Percentiles rank a stretch among this genome's conserved stretches.
phyloP scores from a whole-genome alignment of 2,888 invertebrate genomes.

The Cheilosia soror region DNA sequence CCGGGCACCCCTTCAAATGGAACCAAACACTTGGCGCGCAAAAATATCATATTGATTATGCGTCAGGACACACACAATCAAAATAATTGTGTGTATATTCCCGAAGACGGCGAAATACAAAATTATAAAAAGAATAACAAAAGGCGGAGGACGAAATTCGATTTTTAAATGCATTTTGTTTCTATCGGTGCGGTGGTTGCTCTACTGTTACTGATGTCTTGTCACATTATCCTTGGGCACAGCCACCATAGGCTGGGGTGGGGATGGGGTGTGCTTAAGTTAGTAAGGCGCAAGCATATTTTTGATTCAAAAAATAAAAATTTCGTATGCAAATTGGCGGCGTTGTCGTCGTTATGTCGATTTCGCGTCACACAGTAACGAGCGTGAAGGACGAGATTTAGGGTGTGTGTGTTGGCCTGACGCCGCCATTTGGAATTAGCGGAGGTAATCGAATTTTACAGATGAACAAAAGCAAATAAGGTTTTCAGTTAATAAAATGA shows the following conservation, averaged over 20 bases:
- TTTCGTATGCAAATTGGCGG: constrained; percentile 74
- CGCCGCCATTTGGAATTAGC: constrained; percentile 70
- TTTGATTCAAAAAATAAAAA: constrained; percentile 61
- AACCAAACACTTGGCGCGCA: constrained; percentile 55
- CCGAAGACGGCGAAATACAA: constrained; percentile 26
- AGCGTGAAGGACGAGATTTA: constrained; percentile 13
- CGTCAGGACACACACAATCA: constrained; percentile 60
- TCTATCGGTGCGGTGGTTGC: constrained; percentile 34
- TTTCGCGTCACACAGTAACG: constrained; percentile 58
- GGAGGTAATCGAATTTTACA: constrained; percentile 75
- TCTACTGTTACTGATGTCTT: constrained; percentile 60
- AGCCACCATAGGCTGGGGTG: not conserved
- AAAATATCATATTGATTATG: constrained; percentile 68
- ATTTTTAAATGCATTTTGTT: constrained; percentile 61
- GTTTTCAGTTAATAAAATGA: constrained; percentile 83
- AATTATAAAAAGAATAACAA: constrained; percentile 21
- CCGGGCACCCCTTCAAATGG: constrained; percentile 22
- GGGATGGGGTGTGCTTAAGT: not conserved
- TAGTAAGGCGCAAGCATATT: constrained; percentile 19
- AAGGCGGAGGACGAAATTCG: constrained; percentile 32
- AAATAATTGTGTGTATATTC: constrained; percentile 53
- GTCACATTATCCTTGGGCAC: constrained; percentile 67
- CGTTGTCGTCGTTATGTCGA: constrained; percentile 66
- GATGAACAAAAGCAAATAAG: constrained; percentile 82
- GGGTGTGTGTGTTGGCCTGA: constrained; percentile 28